Evolutionary conservation across 2,888 invertebrate species (phyloP).

Genomic region (Lithodes maja): DNA sequence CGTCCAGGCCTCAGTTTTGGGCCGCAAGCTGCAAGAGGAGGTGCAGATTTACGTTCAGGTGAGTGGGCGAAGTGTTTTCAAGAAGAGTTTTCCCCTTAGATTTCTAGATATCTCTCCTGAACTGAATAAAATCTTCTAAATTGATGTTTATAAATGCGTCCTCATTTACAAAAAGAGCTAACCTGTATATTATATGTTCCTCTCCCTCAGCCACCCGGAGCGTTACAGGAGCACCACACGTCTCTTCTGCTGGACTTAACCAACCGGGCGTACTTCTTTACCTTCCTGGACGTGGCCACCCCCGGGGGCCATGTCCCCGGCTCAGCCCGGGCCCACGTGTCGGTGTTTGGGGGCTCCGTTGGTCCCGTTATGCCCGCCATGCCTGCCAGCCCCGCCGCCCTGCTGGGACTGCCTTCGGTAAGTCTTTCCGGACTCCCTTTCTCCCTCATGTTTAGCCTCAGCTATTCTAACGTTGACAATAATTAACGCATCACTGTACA

Average conservation of each 20-base stretch:
- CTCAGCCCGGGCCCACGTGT: slow-evolving; percentile 86
- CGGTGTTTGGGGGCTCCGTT: slow-evolving; percentile 91
- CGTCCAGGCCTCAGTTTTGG: slow-evolving; percentile 64
- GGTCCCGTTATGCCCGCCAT: slow-evolving; percentile 78
- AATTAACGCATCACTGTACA: too few species aligned
- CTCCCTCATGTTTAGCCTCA: too few species aligned
- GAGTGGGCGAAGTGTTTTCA: background rate
- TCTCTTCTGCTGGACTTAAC: slow-evolving; percentile 93
- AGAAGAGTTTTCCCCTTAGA: too few species aligned
- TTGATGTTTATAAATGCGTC: too few species aligned
- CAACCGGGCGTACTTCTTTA: slow-evolving; percentile 92
- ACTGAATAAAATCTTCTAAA: too few species aligned
- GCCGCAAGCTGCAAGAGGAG: slow-evolving; percentile 55
- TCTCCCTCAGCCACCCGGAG: slow-evolving; percentile 84
- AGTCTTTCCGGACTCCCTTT: background rate
- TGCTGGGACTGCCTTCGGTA: slow-evolving; percentile 18
- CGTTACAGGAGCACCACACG: slow-evolving; percentile 94
- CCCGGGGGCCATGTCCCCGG: slow-evolving; percentile 96
- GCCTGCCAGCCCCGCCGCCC: background rate
- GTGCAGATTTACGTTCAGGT: slow-evolving; percentile 62
- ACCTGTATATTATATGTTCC: too few species aligned
- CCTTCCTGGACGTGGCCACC: slow-evolving; percentile 96
- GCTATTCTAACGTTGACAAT: too few species aligned
- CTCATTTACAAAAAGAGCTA: too few species aligned
- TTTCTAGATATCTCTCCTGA: too few species aligned